Evolutionary conservation across 1,140 invertebrate species (phyloP), one percentile per base, ranked within the genome.

Genomic region (Trachelipus rathkii): DNA sequence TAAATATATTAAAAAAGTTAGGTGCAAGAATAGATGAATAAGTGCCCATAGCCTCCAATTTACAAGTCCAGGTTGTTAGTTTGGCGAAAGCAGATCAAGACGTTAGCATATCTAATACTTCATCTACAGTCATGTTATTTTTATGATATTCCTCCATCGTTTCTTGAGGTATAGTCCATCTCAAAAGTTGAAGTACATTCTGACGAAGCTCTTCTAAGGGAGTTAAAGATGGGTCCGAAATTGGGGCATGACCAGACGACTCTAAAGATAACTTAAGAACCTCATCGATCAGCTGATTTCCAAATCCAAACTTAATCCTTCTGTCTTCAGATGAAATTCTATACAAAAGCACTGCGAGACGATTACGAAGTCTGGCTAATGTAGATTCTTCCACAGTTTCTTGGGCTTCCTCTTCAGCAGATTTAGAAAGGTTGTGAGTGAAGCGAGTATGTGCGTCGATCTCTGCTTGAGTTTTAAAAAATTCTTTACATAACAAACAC

Each of bases 141-240:
- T 76, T 75, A 74, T 80, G 78, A 44, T 79, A 79, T 53, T 81
- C 78, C 53, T 81, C 78, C 81, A 81, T 79, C n/a, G 77, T 79
- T 19, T 81, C 81, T 43, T 77, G 73, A 13, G 81, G 81, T 10
- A 81, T 79, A 9, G 81, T 81, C 81, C 81, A 81, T 70, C 79
- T 77, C 68, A 81, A 74, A 4, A 81, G 78, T 19, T 79, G 74
- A 21, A 79, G 71, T 8, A 81, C 78, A 68, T 81, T 81, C 60
- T 78, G 75, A 24, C 81, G 60, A n/a, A 81, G 77, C 33, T 78
- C 78, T 53, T 81, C 78, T 15, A 79, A 73, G 46, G 77, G 74
- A 2, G 77, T 76, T 24, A 79, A 71, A 13, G 72, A 67, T 10
- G 76, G 44, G 68, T 79, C 77, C 43, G 71, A 73, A 44, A 78